These are phyloP conservation scores for Trissolcus basalis DNA, from an alignment of 1,140 invertebrate species.

Conservation along the genomic window DNA sequence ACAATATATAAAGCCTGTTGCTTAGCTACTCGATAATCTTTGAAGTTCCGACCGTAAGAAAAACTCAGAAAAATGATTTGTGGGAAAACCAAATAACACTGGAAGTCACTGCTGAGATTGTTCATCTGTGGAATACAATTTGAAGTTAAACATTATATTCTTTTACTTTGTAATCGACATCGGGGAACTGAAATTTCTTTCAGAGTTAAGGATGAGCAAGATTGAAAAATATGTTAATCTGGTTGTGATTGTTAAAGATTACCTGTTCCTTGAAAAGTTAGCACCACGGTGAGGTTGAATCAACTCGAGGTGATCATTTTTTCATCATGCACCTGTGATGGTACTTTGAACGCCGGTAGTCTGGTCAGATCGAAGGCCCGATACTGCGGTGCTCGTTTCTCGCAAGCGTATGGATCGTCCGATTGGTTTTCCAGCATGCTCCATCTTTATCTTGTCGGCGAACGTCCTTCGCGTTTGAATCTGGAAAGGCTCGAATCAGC, in stretches of 20 bases:
- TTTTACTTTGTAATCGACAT: too few species aligned
- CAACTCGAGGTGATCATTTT: conserved; percentile 26
- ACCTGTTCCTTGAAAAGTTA: conserved; percentile 12
- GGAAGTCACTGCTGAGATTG: neutral
- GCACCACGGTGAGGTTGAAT: conserved; percentile 15
- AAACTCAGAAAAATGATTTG: conserved; percentile 59
- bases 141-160: too few species aligned
- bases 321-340: conserved; percentile 44
- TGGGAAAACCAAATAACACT: conserved; percentile 68
- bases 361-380: conserved; percentile 50
- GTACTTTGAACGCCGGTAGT: conserved; percentile 45
- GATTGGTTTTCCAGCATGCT: conserved; percentile 41
- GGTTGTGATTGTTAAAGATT: too few species aligned
- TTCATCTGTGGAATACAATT: too few species aligned
- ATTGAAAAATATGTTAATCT: too few species aligned
- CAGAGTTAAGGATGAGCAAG: too few species aligned
- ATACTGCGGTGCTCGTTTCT: conserved; percentile 51
- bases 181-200: too few species aligned
- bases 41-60: conserved; percentile 60
- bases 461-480: conserved; percentile 37
- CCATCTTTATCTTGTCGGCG: conserved; percentile 31
- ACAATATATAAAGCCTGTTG: conserved; percentile 71
- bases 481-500: conserved; percentile 53
- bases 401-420: conserved; percentile 45
- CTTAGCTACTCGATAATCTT: conserved; percentile 62